Conservation (phyloP, 1,140 invertebrate genomes). For the Lutraria rhynchaena region DNA sequence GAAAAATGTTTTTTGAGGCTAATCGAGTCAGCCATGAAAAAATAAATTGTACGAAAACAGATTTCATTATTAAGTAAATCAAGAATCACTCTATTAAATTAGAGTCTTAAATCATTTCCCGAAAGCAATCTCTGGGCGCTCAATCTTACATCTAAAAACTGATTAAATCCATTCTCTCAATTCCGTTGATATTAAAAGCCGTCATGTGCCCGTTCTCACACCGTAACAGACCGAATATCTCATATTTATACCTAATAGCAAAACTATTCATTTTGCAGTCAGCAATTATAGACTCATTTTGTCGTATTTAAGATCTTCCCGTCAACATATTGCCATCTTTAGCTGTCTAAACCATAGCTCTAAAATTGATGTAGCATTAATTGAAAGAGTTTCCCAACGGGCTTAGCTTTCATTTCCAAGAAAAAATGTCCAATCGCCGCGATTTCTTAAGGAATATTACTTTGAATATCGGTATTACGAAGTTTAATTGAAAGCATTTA, state of each 20-base stretch:
- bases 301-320: conserved; percentile 49
- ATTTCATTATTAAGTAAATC: conserved; percentile 39
- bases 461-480: no score
- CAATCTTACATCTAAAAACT: conserved; percentile 12
- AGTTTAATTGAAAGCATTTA: no score
- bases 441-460: no score
- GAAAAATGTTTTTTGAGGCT: conserved; percentile 9
- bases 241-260: conserved; percentile 58
- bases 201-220: conserved; percentile 49
- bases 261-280: conserved; percentile 48
- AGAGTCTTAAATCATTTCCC: conserved; percentile 22
- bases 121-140: neutral
- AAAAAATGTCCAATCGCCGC: neutral
- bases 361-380: conserved; percentile 49
- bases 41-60: conserved; percentile 24
- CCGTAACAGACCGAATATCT: conserved; percentile 43
- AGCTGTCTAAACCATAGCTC: conserved; percentile 49
- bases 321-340: conserved; percentile 19
- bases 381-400: conserved; percentile 35
- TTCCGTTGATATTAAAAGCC: conserved; percentile 27
- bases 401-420: conserved; percentile 26
- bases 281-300: conserved; percentile 43
- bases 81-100: conserved; percentile 36
- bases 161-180: conserved; percentile 11
- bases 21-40: conserved; percentile 7